A percentile compares a stretch with the other conserved stretches of the same genome.
Evolutionary conservation across 2,888 invertebrate genomes (phyloP).

Genomic region (Agrotis ipsilon): DNA sequence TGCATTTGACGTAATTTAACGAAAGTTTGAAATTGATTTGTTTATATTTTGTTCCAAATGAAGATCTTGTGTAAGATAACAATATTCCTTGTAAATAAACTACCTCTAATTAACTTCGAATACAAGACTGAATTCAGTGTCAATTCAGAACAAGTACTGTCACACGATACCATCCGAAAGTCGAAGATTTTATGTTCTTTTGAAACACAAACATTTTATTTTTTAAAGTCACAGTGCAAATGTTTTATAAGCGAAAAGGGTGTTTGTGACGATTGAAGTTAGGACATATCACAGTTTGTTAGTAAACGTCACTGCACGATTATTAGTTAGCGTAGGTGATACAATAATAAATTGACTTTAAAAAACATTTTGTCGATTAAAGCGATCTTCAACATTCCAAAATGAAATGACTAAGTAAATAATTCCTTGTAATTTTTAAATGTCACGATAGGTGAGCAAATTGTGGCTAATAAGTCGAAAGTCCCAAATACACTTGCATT

Average conservation of each 20-base stretch:
- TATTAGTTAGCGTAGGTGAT: slow-evolving; percentile 41
- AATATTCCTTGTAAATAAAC: slow-evolving; percentile 82
- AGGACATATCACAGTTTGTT: slow-evolving; percentile 66
- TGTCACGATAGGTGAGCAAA: slow-evolving; percentile 23
- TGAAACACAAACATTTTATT: slow-evolving; percentile 43
- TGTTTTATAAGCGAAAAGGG: slow-evolving; percentile 29
- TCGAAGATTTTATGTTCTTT: slow-evolving; percentile 57
- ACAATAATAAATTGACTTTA: slow-evolving; percentile 28
- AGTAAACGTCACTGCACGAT: slow-evolving; percentile 51
- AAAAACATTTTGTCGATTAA: slow-evolving; percentile 7
- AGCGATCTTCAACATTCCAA: slow-evolving; percentile 17
- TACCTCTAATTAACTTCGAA: slow-evolving; percentile 85
- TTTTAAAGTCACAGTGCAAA: slow-evolving; percentile 13
- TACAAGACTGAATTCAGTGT: slow-evolving; percentile 91
- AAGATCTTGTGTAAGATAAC: slow-evolving; percentile 48
- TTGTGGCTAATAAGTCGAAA: slow-evolving; percentile 27
- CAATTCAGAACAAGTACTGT: slow-evolving; percentile 85
- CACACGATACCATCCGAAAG: slow-evolving; percentile 66
- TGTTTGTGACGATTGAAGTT: slow-evolving; percentile 56
- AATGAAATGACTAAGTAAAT: slow-evolving; percentile 18
- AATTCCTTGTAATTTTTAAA: slow-evolving; percentile 17
- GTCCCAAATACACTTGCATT: slow-evolving; percentile 33
- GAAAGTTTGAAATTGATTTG: slow-evolving; percentile 23
- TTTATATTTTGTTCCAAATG: slow-evolving; percentile 44
- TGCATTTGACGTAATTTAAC: slow-evolving; percentile 37